Base-by-base conservation (phyloP, 2,797 vertebrate species). In the Ispidina picta region DNA sequence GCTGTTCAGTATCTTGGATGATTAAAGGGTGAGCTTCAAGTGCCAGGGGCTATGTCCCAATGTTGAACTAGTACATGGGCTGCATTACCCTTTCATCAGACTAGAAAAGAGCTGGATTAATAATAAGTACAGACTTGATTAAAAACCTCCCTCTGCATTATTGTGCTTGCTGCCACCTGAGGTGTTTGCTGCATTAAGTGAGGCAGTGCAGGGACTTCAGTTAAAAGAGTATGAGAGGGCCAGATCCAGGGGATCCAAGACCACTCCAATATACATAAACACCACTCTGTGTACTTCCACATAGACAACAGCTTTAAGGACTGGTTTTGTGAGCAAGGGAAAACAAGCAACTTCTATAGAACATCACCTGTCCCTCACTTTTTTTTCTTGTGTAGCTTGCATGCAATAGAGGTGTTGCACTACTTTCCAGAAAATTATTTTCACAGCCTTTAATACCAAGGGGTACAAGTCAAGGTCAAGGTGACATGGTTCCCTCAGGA, bases 301-400 rank as follows among this genome's bases (percentile, higher is more conserved):
- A 10, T 2, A 41, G 8, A 16, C 12, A 83, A 6, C 15, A 29
- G 44, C 46, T 44, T 41, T 3, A 8, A 29, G 43, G 55, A 55
- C 0, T 4, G 2, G 4, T 4, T 15, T 51, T 9, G 2, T 13
- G 6, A 69, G 18, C 23, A 56, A 19, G 11, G 14, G 14, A 4
- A 46, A 2, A 2, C 2, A 17, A 54, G 28, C 7, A 29, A 4
- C 5, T 13, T 6, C 4, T 26, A 9, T 1, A 59, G 29, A 31
- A 16, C 0, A 0, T 7, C 1, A 9, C 5, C 1, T 41, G 1
- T 6, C 2, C 2, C 4, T 20, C 3, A 12, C 14, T 16, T 5
- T 5, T 3, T 20, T 28, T 33, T 44, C 17, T 29, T 17, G 0
- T 0, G 1, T 23, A 39, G 37, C 18, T 41, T 44, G 28, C 39